Base-by-base conservation (phyloP, 1,140 invertebrate species). In the Lucilia cuprina region DNA sequence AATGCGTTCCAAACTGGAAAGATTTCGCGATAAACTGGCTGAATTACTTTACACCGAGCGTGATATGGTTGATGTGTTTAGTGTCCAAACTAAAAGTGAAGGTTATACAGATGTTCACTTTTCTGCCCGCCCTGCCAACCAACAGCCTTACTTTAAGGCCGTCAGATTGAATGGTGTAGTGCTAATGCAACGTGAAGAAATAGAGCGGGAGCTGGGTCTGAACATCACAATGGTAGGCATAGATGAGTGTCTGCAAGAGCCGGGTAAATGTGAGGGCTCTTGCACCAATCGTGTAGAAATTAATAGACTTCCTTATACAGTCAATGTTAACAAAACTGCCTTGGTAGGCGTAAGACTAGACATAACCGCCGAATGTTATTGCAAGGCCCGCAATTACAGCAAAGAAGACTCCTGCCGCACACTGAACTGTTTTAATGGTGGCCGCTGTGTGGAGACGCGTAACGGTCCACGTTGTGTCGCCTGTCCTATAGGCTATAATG, bases 271-370 rank as follows among this genome's bases (percentile, higher is more conserved):
- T 13, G 94, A 94, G 87, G 93, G 92, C 1, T 94, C 94, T 4
- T 95, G 95, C 87, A 93, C 93, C 14, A 95, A 94, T 34, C 90
- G 91, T 14, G 90, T 95, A 14, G 93, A 94, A 83, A 93, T 95
- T 19, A 93, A 93, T 87, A 91, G 92, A 70, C 87, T 93, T 12
- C 95, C 0, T 55, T 94, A 94, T 83, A 93, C 95, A 86, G 94
- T 96, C 5, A 96, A 96, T 88, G 94, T 95, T 0, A 96, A 96
- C 87, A 94, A 94, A 85, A 96, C 91, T 0, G 92, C 94, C 0
- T 88, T 95, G 80, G 94, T 95, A 25, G 94, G 95, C 7, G 93
- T 95, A 4, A 91, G 92, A n/a, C 92, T 94, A 8, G 91, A 92
- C 85, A 92, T 93, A 21, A 89, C 92, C 77, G 92, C 93, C 0